Evolutionary conservation across 2,797 vertebrate genomes (phyloP), one percentile per base, ranked within the genome.

Genomic region (Mastacembelus armatus): DNA sequence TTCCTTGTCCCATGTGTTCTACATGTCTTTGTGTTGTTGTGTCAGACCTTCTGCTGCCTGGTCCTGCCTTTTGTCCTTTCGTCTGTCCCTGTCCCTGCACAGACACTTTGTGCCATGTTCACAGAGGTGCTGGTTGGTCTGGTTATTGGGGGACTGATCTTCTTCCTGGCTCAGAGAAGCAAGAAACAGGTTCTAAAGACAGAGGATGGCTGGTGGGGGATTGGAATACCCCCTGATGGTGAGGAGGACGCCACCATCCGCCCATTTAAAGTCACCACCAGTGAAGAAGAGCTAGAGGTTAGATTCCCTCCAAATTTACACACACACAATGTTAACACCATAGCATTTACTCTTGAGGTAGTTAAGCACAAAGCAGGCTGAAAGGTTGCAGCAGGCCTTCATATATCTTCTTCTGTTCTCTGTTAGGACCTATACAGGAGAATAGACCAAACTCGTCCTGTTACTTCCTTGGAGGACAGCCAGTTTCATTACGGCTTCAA

Each of bases 401-500:
- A 16, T 14, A n/a, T 30, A 1, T 51, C 9, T n/a, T 32, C 29
- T 56, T 2, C 29, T n/a, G 24, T 2, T 60, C 26, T 48, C 83
- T n/a, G n/a, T n/a, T n/a, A 97, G 96, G 95, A 97, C 75, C 87
- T 97, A 5, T 80, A 95, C 76, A 70, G 12, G 3, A 93, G 95
- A 33, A 89, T 97, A 19, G 95, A 96, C 55, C 90, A 81, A 33
- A 93, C 92, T 0, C 94, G 95, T 2, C 91, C 93, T 0, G 61
- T 94, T 2, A 71, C 91, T 0, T 92, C 94, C 0, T 72, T 97
- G 67, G 95, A 96, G 66, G 92, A 94, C 69, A 93, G 94, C 0
- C 89, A 91, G 75, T 97, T 96, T 74, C 66, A 95, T 52, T 97
- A 97, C 0, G 96, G 96, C 62, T 95, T 97, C 78, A 96, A 95